Evolutionary conservation across 2,888 invertebrate genomes (phyloP).

Genomic region (Blastobasis adustella): DNA sequence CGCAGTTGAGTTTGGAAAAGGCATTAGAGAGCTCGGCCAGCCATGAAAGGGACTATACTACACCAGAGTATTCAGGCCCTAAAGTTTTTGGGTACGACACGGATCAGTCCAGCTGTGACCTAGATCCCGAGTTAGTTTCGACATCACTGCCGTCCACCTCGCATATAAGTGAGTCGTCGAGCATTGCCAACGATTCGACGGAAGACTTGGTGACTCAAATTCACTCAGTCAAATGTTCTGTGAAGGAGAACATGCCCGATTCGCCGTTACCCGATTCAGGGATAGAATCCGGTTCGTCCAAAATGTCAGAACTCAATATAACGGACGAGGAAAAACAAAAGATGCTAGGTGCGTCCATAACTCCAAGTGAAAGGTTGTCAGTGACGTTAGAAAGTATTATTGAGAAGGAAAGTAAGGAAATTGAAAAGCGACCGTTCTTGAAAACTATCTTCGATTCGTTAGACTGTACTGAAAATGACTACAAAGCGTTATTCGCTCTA

Average conservation of each 20-base stretch:
- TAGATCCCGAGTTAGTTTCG: slow-evolving; percentile 67
- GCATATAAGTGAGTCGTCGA: slow-evolving; percentile 66
- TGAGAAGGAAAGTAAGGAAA: slow-evolving; percentile 54
- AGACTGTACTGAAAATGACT: slow-evolving; percentile 95
- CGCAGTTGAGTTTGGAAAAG: slow-evolving; percentile 84
- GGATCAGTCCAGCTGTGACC: slow-evolving; percentile 67
- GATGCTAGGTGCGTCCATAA: slow-evolving; percentile 37
- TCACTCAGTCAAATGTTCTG: slow-evolving; percentile 33
- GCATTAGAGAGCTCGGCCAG: slow-evolving; percentile 75
- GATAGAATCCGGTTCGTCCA: slow-evolving; percentile 53
- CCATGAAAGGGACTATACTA: slow-evolving; percentile 59
- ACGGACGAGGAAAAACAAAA: slow-evolving; percentile 96
- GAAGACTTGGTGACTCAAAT: slow-evolving; percentile 64
- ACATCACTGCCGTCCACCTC: slow-evolving; percentile 69
- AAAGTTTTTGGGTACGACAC: slow-evolving; percentile 59
- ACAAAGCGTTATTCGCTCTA: slow-evolving; percentile 91
- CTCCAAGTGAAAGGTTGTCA: slow-evolving; percentile 26
- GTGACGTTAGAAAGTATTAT: slow-evolving; percentile 42
- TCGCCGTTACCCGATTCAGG: slow-evolving; percentile 67
- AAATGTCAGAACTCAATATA: slow-evolving; percentile 79
- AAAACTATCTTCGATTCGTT: slow-evolving; percentile 91
- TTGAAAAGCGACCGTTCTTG: slow-evolving; percentile 85
- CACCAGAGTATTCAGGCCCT: slow-evolving; percentile 53
- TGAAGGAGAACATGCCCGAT: slow-evolving; percentile 62
- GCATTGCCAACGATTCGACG: slow-evolving; percentile 64